Evolutionary conservation across 2,797 vertebrate species (phyloP).

Genomic region (Microhierax caerulescens): DNA sequence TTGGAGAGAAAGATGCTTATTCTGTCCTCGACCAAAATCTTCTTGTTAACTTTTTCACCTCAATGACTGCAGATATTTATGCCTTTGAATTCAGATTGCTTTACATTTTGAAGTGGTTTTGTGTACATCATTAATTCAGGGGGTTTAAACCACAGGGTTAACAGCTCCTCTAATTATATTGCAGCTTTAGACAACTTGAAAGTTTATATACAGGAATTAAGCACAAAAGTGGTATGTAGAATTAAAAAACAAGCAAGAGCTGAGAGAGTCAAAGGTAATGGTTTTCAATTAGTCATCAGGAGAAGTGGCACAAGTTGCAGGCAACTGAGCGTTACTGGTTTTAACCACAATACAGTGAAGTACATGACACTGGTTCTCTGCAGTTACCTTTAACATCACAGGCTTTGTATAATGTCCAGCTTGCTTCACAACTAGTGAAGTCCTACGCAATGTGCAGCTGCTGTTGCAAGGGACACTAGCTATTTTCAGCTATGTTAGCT

Average conservation of each 20-base stretch:
- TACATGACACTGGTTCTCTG: not conserved
- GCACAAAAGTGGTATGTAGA: not conserved
- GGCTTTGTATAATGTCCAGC: not conserved
- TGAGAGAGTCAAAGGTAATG: not conserved
- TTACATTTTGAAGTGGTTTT: not conserved
- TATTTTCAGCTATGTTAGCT: not conserved
- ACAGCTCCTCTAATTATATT: slow-evolving; percentile 25
- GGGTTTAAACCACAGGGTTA: not conserved
- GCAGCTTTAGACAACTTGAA: slow-evolving; percentile 5
- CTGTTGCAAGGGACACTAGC: not conserved
- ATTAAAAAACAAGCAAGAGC: not conserved
- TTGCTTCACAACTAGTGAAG: not conserved
- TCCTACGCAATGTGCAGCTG: not conserved
- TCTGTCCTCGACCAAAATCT: not conserved
- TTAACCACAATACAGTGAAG: not conserved
- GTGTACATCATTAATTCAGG: not conserved
- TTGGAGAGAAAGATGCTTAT: slow-evolving; percentile 4
- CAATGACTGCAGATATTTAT: not conserved
- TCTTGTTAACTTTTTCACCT: not conserved
- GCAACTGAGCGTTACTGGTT: not conserved
- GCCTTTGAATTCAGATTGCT: slow-evolving; percentile 10
- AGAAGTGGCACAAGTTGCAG: not conserved
- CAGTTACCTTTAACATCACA: not conserved
- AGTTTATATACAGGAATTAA: not conserved
- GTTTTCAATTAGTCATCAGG: not conserved